Evolutionary conservation across 2,888 invertebrate species (phyloP), one percentile per base, ranked within the genome.

Genomic region (Parnassius mnemosyne): DNA sequence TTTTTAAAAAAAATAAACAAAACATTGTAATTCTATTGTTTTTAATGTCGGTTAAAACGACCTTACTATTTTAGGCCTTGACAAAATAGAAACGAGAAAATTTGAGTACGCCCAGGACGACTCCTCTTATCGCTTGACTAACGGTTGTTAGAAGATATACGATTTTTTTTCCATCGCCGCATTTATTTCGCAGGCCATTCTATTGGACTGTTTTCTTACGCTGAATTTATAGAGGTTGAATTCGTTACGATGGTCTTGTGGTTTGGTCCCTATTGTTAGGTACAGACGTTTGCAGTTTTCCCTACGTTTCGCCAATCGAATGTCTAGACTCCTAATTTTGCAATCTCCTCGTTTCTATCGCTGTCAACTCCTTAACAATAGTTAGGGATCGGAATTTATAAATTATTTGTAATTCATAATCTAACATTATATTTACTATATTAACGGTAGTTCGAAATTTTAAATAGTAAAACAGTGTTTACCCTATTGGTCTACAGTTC

Each of bases 181-280:
- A 84, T 87, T 85, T 84, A 87, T 88, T 84, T 85, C 74, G 68
- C 57, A 68, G 76, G 78, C 81, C 81, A 80, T 87, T 86, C 87
- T 80, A 83, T 88, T 84, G 86, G 88, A 86, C 87, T 87, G 89
- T 88, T 89, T 89, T 87, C 89, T 86, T 84, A 71, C 78, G 47
- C 54, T 66, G 72, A 81, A 89, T 89, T 89, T 89, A 89, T 89
- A 56, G 71, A 63, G 67, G 73, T 69, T 68, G 44, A 61, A 54
- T 61, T 63, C 68, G 66, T 71, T 72, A 71, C 71, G 66, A 52
- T 12, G 63, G 53, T 42, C 59, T 41, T 12, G 16, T 3, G 55
- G 44, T 44, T 59, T 12, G 13, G 59, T 47, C 57, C 42, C 43
- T n/a, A 46, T 16, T n/a, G 13, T 46, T 53, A 41, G 10, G 20